A percentile compares a stretch with the other conserved stretches of the same genome.
Conservation (phyloP, 2,888 invertebrate species). For the Tetropium fuscum region DNA sequence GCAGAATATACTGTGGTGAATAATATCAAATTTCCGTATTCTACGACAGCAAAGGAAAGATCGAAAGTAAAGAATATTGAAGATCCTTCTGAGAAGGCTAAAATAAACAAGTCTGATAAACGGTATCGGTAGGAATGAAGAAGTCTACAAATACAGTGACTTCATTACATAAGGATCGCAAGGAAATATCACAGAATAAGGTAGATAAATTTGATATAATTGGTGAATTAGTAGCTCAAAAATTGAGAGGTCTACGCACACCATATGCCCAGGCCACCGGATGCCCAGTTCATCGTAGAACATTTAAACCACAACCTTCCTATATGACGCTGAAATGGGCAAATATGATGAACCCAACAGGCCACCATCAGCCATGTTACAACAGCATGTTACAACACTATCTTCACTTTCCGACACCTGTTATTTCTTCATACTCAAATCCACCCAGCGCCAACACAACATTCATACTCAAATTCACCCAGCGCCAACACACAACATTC, state of each 20-base stretch:
- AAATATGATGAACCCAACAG: slow-evolving; percentile 17
- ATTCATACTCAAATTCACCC: no score
- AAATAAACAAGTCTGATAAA: slow-evolving; percentile 22
- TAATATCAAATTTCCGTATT: slow-evolving; percentile 17
- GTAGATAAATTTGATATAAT: slow-evolving; percentile 20
- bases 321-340: slow-evolving; percentile 20
- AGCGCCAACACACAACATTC: neutral
- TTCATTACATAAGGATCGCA: slow-evolving; percentile 22
- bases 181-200: slow-evolving; percentile 20
- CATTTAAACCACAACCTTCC: slow-evolving; percentile 15
- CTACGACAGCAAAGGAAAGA: slow-evolving; percentile 19
- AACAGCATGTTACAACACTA: slow-evolving; percentile 13
- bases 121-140: slow-evolving; percentile 14
- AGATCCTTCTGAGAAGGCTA: no score
- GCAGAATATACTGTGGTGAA: slow-evolving; percentile 26
- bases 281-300: no score
- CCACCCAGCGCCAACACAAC: no score
- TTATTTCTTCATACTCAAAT: slow-evolving; percentile 10
- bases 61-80: no score
- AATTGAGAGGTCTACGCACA: slow-evolving; percentile 17
- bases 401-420: slow-evolving; percentile 4
- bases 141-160: slow-evolving; percentile 22
- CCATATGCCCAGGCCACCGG: slow-evolving; percentile 21
- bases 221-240: slow-evolving; percentile 23
- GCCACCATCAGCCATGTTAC: slow-evolving; percentile 18